Evolutionary conservation across 2,888 invertebrate species (phyloP), one percentile per base, ranked within the genome.

Genomic region (Tyria jacobaeae): DNA sequence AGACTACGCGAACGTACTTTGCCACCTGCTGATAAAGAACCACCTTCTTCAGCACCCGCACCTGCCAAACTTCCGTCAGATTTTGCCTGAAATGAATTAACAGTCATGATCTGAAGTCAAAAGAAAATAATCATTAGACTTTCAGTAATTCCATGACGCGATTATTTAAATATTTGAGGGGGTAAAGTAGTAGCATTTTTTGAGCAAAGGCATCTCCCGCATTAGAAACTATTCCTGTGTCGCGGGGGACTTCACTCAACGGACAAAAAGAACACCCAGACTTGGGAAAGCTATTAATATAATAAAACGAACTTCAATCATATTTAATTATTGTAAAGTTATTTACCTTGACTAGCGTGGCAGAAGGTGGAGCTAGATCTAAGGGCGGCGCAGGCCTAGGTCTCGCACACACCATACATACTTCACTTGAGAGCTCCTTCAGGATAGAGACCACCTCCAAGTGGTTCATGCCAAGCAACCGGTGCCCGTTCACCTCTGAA

Each of bases 391-490:
- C 89, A 60, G 97, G 86, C 0, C 91, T 80, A 78, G 92, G 94
- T 0, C 95, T 91, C 1, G 98, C 98, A 87, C 98, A 98, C 68
- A 98, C 98, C 96, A 99, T 97, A 78, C 98, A 96, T 73, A 99
- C 98, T 84, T 97, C 96, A 79, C 97, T 95, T 1, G 98, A 98
- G 75, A 98, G 92, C 86, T 98, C 98, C 92, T 99, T 98, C 50
- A 99, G 94, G 75, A 98, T 98, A 64, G 97, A 97, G 66, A 99
- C 98, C 70, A 99, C 99, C 86, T 98, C 98, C 80, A 98, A 95
- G 91, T 99, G 99, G 89, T 98, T 98, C 96, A 98, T 97, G 51
- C 98, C 99, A 64, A 98, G 94, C 57, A 98, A 90, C 63, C 97
- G 95, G 83, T 97, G 96, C 0, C 98, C 98, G 90, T 99, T 99